Percentiles rank a stretch among this genome's conserved stretches.
phyloP scores from a whole-genome alignment of 2,113 vertebrate genomes.

The Rhinolophus sinicus region DNA sequence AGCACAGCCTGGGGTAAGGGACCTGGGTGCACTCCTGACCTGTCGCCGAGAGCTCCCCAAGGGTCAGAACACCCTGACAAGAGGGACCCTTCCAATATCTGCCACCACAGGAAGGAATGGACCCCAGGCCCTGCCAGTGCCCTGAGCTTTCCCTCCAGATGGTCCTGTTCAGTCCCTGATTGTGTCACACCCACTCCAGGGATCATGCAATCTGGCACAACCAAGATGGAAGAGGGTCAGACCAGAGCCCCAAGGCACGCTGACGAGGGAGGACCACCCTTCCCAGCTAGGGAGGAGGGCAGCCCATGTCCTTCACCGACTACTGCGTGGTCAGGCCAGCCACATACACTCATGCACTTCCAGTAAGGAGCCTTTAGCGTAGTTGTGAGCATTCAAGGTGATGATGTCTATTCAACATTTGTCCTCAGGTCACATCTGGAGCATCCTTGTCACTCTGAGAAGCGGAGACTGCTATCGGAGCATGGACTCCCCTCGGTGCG shows the following conservation, averaged over 20 bases:
- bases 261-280: neutral
- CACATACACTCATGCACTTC: fast-evolving
- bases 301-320: neutral
- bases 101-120: neutral
- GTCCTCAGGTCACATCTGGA: neutral
- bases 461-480: neutral
- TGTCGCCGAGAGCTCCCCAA: neutral
- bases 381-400: neutral
- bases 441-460: neutral
- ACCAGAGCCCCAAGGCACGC: neutral
- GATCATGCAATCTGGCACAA: neutral
- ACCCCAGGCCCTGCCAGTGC: neutral
- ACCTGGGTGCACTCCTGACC: neutral
- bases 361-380: neutral
- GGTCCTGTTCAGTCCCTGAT: neutral
- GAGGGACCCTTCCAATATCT: neutral
- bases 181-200: too few relatives aligned
- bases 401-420: neutral
- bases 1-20: neutral
- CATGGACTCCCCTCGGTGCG: too few relatives aligned
- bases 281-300: neutral
- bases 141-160: neutral
- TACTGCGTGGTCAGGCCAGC: too few relatives aligned
- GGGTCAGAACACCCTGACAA: neutral
- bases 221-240: neutral